Evolutionary conservation across 1,140 invertebrate genomes (phyloP).

Genomic region (Paraescarpia echinospica): DNA sequence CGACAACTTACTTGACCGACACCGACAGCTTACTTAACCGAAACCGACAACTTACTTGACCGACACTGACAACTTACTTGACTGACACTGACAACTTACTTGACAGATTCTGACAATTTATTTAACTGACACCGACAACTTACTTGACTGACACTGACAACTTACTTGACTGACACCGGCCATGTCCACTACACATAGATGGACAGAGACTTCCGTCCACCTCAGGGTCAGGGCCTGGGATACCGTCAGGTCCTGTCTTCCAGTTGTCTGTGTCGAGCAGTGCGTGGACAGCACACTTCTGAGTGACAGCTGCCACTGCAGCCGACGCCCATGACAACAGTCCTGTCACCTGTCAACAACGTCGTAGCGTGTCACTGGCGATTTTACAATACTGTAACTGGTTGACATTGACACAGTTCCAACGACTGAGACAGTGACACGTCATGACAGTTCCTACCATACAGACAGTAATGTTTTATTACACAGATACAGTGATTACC

Average conservation of each 20-base stretch:
- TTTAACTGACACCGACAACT: too few species aligned
- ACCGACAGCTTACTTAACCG: too few species aligned
- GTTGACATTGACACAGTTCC: neutral
- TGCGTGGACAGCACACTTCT: neutral
- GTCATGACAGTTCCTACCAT: neutral
- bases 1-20: too few species aligned
- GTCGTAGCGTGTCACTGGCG: neutral
- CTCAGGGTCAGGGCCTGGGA: neutral
- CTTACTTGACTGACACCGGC: neutral
- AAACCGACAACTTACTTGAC: too few species aligned
- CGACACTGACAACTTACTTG: too few species aligned
- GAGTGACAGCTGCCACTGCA: neutral
- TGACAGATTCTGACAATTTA: too few species aligned
- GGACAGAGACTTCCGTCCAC: neutral
- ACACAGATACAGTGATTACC: neutral
- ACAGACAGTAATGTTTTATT: neutral
- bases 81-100: too few species aligned
- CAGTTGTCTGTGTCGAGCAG: neutral
- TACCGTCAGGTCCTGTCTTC: neutral
- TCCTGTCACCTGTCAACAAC: neutral
- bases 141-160: neutral
- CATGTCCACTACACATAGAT: neutral
- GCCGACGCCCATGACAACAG: neutral
- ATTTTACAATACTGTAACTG: neutral
- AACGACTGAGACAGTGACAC: neutral